Base-by-base conservation (phyloP, 2,797 vertebrate genomes). In the Cuculus canorus region DNA sequence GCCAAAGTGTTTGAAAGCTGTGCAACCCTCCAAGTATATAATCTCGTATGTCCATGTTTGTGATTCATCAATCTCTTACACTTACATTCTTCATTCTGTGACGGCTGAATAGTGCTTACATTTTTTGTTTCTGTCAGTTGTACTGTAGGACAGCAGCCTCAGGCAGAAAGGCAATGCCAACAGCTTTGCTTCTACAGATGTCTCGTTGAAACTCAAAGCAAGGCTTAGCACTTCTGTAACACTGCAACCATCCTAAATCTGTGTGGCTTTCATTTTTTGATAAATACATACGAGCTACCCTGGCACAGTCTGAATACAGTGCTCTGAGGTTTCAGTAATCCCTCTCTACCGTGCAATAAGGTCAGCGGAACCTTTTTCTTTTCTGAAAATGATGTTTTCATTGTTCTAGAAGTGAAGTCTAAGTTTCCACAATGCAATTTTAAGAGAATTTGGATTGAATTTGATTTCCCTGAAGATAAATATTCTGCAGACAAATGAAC, bases 41-140 rank as follows among this genome's bases (percentile, higher is more conserved):
- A 8, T 64, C 43, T 53, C 1, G 0, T 39, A 35, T 1, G 2
- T 60, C 28, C 0, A 0, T 64, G 32, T 45, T 30, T 73, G 39
- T 50, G 47, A 35, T 86, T 92, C 50, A 32, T 69, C 39, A 30
- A 1, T 23, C 24, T 69, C 45, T 69, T 65, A 30, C 3, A 3
- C 24, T 28, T 56, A 39, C 5, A 3, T 12, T 28, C 24, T 63
- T 79, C 22, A 10, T 35, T 18, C 37, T 32, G 10, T 78, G 50
- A 30, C 65, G 57, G 54, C n/a, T 17, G 43, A 82, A 37, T 14
- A 37, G 28, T 8, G 24, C 30, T 63, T 33, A 27, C 48, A 17
- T 1, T 0, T 68, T 72, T 63, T 54, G 5, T 39, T 69, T 50
- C 32, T 81, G 30, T 48, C 33, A 53, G 32, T 33, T 48, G 32